Base-by-base conservation (phyloP, 2,888 invertebrate species). In the Abscondita cerata region DNA sequence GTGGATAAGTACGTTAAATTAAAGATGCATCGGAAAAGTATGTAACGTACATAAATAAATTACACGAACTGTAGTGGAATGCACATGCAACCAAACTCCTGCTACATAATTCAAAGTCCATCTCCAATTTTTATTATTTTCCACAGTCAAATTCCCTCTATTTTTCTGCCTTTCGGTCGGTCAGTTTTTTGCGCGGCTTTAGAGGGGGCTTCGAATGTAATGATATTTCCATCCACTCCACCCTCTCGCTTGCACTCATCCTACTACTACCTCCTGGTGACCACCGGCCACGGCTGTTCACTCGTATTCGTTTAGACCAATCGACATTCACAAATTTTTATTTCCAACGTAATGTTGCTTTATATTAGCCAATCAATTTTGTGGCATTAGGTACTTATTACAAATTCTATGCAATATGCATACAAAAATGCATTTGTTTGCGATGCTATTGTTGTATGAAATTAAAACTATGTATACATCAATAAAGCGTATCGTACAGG, bases 31-130 rank as follows among this genome's bases (percentile, higher is more conserved):
- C 6, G 25, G 2, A 41, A 41, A 41, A 15, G 12, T 15, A 41
- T 15, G 16, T 15, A 38, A 41, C 41, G 41, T 8, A 9, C 2
- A 13, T 41, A 16, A 18, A 18, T 44, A 15, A 44, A 44, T 54
- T 53, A 59, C 48, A 31, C 18, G 40, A 52, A 65, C 70, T 64
- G 64, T 68, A 67, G 69, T 69, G 77, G 72, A 78, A 75, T 69
- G 34, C 56, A 46, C 50, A 34, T 55, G 56, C 44, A 53, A 61
- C 73, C 74, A 71, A 74, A 72, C 72, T 75, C 74, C 79, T 79
- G 77, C 79, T 80, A 80, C 80, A 81, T 81, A 81, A 81, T 81
- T 81, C 81, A 81, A 80, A 79, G 79, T 80, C 80, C 80, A 80
- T 80, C 79, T 80, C 80, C 78, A 80, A 80, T 80, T 81, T 81